Evolutionary conservation across 2,113 vertebrate species (phyloP).

Genomic region (Ceuthmochares aereus): DNA sequence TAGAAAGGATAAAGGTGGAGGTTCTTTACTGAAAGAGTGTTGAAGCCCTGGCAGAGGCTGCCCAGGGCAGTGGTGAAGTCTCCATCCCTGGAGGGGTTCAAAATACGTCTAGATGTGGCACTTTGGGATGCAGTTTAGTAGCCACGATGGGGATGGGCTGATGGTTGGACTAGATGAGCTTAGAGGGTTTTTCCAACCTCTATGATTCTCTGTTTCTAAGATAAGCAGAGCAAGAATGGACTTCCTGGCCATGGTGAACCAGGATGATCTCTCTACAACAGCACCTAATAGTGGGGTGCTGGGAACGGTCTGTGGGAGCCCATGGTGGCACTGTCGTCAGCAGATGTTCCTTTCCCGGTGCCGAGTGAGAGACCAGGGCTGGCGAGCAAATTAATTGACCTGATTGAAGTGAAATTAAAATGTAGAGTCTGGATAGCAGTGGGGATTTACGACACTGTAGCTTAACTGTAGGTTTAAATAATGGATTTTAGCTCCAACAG

Average conservation of each 20-base stretch:
- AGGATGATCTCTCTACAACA: background rate
- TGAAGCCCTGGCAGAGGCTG: too few relatives aligned
- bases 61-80: too few relatives aligned
- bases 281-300: background rate
- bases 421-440: background rate
- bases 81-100: too few relatives aligned
- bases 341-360: background rate
- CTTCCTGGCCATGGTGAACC: background rate
- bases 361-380: background rate
- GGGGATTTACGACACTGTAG: background rate
- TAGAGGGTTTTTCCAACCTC: too few relatives aligned
- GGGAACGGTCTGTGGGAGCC: background rate
- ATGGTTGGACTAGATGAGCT: too few relatives aligned
- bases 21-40: too few relatives aligned
- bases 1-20: background rate
- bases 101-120: too few relatives aligned
- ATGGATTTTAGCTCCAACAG: background rate
- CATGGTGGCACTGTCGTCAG: background rate
- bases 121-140: too few relatives aligned
- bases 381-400: background rate
- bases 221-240: background rate
- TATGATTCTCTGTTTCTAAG: background rate
- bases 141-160: too few relatives aligned
- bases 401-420: constrained; percentile 36
- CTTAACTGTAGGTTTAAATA: background rate